Evolutionary conservation across 2,113 vertebrate genomes (phyloP).

Genomic region (Sardina pilchardus): DNA sequence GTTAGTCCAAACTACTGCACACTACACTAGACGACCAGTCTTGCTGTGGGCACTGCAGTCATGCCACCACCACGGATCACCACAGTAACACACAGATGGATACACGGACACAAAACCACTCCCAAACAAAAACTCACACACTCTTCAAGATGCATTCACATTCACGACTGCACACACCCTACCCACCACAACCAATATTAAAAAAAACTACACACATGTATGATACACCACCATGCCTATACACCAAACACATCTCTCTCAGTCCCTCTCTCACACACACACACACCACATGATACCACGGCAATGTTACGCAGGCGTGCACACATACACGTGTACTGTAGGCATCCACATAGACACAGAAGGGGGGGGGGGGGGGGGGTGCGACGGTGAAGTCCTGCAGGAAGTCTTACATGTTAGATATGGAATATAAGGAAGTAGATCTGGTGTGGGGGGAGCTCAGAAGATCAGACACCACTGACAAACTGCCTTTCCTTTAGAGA

Average conservation of each 20-base stretch:
- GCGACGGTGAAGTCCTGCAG: slow-evolving; percentile 26
- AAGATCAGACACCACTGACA: slow-evolving; percentile 76
- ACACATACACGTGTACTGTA: slow-evolving; percentile 9
- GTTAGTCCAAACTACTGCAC: too few species aligned
- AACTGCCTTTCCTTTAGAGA: slow-evolving; percentile 76
- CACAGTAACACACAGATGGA: slow-evolving; percentile 21
- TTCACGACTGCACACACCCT: not conserved
- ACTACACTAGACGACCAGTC: too few species aligned
- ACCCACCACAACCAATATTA: slow-evolving; percentile 1
- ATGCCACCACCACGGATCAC: too few species aligned
- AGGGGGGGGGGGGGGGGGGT: slow-evolving; percentile 37
- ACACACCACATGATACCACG: slow-evolving; percentile 1
- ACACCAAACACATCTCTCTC: not conserved
- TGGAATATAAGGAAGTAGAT: slow-evolving; percentile 78
- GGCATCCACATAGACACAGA: slow-evolving; percentile 5
- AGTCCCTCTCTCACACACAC: not conserved
- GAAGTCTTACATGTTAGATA: slow-evolving; percentile 78
- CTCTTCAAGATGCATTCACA: not conserved
- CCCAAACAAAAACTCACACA: not conserved
- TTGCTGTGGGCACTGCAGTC: too few species aligned
- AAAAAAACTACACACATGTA: not conserved
- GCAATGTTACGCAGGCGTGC: slow-evolving; percentile 8
- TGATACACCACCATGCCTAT: not conserved
- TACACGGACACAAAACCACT: not conserved
- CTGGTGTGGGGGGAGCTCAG: slow-evolving; percentile 76